A percentile compares a stretch with the other conserved stretches of the same genome.
These are phyloP conservation scores for Cheilosia scutellata DNA, from an alignment of 2,888 invertebrate genomes.

Conservation along the genomic window DNA sequence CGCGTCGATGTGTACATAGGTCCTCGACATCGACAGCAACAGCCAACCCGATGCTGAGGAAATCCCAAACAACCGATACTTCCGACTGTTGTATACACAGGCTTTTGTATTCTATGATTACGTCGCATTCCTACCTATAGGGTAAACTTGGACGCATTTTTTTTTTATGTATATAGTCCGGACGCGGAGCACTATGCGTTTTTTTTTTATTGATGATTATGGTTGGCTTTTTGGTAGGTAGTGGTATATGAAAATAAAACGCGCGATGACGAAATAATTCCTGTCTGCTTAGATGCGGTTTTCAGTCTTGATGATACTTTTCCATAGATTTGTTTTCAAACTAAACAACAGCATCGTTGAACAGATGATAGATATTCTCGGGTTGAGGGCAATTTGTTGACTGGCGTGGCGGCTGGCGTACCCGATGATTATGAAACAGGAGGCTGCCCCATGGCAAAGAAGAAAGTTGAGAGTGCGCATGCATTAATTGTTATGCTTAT, in stretches of 20 bases:
- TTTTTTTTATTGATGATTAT: conserved; percentile 44
- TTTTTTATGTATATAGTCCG: neutral
- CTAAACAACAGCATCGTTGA: conserved; percentile 22
- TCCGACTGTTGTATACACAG: conserved; percentile 60
- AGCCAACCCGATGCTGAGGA: conserved; percentile 69
- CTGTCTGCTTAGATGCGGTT: conserved; percentile 30
- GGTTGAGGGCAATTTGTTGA: conserved; percentile 65
- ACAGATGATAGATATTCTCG: conserved; percentile 63
- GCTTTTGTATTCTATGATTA: conserved; percentile 47
- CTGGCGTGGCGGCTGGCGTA: conserved; percentile 59
- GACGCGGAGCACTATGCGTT: conserved; percentile 15
- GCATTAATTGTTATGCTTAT: conserved; percentile 73
- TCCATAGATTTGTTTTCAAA: conserved; percentile 23
- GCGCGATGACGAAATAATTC: conserved; percentile 44
- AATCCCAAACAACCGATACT: conserved; percentile 65
- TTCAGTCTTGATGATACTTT: conserved; percentile 1
- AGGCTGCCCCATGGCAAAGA: conserved; percentile 65
- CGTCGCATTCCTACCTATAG: conserved; percentile 60
- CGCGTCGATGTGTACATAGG: conserved; percentile 66
- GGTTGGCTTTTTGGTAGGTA: neutral
- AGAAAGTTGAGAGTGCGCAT: conserved; percentile 70
- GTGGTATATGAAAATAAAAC: conserved; percentile 2
- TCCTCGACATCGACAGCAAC: conserved; percentile 63
- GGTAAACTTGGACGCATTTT: conserved; percentile 55
- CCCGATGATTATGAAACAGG: conserved; percentile 66